These are phyloP conservation scores for Bombus sylvicola DNA, from an alignment of 1,140 invertebrate genomes.

Conservation along the genomic window DNA sequence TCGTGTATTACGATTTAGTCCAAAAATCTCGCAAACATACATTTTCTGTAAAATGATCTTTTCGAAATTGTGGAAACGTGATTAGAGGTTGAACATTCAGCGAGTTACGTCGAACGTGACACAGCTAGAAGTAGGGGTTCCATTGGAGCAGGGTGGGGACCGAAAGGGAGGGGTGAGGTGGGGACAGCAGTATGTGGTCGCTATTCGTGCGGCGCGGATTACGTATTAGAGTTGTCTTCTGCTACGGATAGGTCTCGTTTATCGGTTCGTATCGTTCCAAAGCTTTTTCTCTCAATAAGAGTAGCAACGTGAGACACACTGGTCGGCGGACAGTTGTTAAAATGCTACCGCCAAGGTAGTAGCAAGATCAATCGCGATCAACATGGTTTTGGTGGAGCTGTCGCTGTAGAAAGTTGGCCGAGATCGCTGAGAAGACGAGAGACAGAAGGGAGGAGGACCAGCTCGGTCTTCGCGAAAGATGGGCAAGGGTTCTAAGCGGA, in stretches of 20 bases:
- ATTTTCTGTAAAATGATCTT: no score
- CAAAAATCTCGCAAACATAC: fast-evolving
- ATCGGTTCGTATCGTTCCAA: constrained; percentile 18
- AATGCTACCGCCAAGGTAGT: constrained; percentile 68
- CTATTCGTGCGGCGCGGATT: constrained; percentile 69
- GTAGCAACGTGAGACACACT: background rate
- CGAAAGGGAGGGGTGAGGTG: constrained; percentile 61
- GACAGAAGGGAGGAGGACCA: constrained; percentile 49
- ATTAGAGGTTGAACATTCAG: background rate
- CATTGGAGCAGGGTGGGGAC: constrained; percentile 47
- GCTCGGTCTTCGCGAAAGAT: constrained; percentile 73
- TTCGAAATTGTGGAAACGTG: background rate
- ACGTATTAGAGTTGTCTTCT: constrained; percentile 53
- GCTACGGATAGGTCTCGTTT: constrained; percentile 36
- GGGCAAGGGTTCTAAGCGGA: constrained; percentile 82
- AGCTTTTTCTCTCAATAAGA: constrained; percentile 22
- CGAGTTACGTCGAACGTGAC: constrained; percentile 6
- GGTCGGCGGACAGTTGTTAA: constrained; percentile 41
- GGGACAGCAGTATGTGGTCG: constrained; percentile 75
- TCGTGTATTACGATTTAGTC: background rate
- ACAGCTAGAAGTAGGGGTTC: constrained; percentile 12
- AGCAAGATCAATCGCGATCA: constrained; percentile 38
- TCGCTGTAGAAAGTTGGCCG: constrained; percentile 57
- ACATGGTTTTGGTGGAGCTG: constrained; percentile 55
- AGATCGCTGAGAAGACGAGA: constrained; percentile 55